Evolutionary conservation across 2,888 invertebrate species (phyloP).

Genomic region (Tetranychus piercei): DNA sequence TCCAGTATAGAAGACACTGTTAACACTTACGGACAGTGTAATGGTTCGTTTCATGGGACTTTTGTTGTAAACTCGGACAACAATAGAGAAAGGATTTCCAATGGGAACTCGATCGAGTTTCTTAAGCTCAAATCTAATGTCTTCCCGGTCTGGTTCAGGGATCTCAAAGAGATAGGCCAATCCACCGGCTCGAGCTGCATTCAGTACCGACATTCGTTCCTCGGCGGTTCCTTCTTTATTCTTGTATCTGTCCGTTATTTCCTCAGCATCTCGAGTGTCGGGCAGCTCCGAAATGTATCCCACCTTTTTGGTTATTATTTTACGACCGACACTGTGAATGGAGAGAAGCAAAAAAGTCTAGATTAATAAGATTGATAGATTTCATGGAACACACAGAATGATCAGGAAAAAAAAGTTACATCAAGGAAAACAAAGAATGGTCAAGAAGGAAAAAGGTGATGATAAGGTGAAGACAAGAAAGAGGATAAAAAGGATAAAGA

Average conservation of each 20-base stretch:
- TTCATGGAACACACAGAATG: not conserved
- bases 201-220: constrained; percentile 52
- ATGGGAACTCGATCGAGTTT: constrained; percentile 47
- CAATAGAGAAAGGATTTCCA: constrained; percentile 47
- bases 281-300: constrained; percentile 44
- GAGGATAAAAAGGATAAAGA: constrained; percentile 11
- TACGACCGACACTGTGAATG: constrained; percentile 47
- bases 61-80: constrained; percentile 48
- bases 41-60: constrained; percentile 43
- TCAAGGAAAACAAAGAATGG: not conserved
- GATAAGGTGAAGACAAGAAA: not conserved
- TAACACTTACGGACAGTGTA: constrained; percentile 44
- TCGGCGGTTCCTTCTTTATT: constrained; percentile 49
- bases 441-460: not conserved
- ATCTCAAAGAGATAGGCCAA: constrained; percentile 28
- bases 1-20: constrained; percentile 57
- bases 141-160: constrained; percentile 32
- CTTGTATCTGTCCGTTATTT: constrained; percentile 52
- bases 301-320: constrained; percentile 47
- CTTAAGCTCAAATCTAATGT: constrained; percentile 38
- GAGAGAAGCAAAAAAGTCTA: not conserved
- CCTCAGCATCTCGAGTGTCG: constrained; percentile 49
- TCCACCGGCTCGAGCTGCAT: constrained; percentile 44
- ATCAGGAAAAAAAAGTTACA: not conserved
- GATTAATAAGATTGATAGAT: constrained; percentile 1